Evolutionary conservation across 2,888 invertebrate species (phyloP), one percentile per base, ranked within the genome.

Genomic region (Zeuzera pyrina): DNA sequence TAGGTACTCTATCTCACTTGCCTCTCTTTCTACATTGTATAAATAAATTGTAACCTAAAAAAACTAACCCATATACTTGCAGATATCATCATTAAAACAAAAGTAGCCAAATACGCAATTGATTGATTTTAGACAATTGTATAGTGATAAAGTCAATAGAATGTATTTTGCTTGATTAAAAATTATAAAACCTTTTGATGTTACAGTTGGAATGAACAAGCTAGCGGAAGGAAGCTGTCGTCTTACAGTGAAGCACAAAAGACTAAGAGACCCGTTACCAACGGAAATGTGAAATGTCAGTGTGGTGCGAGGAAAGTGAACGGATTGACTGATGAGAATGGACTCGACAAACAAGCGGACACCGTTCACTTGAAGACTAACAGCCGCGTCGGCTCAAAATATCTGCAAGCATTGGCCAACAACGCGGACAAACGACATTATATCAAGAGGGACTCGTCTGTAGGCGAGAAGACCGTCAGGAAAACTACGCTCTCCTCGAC

Each of bases 231-330:
- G 69, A 84, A 77, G 73, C 76, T 84, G 77, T 77, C 78, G 66
- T 63, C 69, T 49, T 78, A 78, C 51, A 79, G 74, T 74, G 83
- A 83, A 71, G 81, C 81, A 81, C 83, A 83, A 83, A 83, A 79
- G 69, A 77, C 68, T 70, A 81, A 74, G 60, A 76, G 72, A 63
- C 64, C 71, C 60, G 63, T 71, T 41, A 62, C 64, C 59, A 79
- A 76, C 64, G 77, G 78, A 56, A 65, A 59, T 43, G 74, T 70
- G 49, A 63, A 49, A 57, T 83, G 83, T 58, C 74, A 74, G 69
- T 83, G 81, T 52, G 78, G 79, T 61, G 72, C 65, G 45, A 61
- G 63, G 42, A 71, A 65, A 65, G 65, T 64, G 61, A 78, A 72
- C 52, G 74, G 72, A 60, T 49, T 57, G 35, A 65, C 60, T 45